phyloP scores from a whole-genome alignment of 2,113 vertebrate species.

The Ammodytes dubius region DNA sequence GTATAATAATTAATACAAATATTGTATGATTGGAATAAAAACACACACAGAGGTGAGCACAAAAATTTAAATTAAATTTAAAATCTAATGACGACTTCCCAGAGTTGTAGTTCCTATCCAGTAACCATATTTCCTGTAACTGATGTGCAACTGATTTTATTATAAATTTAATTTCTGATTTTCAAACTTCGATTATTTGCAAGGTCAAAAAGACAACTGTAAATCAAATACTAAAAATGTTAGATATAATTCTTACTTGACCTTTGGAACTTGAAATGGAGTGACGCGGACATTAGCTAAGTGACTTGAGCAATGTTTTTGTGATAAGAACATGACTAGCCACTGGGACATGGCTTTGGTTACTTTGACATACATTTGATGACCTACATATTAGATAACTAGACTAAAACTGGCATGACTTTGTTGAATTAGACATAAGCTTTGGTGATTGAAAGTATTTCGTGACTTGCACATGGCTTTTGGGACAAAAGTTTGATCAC shows the following conservation, averaged over 20 bases:
- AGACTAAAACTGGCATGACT: background rate
- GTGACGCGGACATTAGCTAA: background rate
- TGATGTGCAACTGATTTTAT: too few species aligned
- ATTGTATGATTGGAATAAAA: background rate
- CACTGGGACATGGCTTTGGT: background rate
- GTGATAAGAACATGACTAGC: background rate
- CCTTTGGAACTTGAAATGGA: background rate
- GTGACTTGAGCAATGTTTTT: background rate
- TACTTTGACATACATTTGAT: background rate
- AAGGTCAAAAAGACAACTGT: background rate
- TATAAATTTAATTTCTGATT: background rate
- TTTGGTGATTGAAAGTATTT: background rate
- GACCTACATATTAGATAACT: background rate
- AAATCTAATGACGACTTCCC: background rate
- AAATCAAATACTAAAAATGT: background rate
- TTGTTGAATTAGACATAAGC: background rate
- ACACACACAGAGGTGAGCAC: background rate
- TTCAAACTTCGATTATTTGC: background rate
- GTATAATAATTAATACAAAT: too few species aligned
- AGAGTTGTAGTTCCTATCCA: background rate
- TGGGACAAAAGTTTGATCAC: too few species aligned
- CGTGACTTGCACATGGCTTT: background rate
- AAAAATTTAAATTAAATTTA: background rate
- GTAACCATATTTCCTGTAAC: background rate
- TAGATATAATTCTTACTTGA: background rate